A percentile compares a stretch with the other conserved stretches of the same genome.
phyloP scores from a whole-genome alignment of 92 coral and sea anemone genomes.

The Scolanthus callimorphus region DNA sequence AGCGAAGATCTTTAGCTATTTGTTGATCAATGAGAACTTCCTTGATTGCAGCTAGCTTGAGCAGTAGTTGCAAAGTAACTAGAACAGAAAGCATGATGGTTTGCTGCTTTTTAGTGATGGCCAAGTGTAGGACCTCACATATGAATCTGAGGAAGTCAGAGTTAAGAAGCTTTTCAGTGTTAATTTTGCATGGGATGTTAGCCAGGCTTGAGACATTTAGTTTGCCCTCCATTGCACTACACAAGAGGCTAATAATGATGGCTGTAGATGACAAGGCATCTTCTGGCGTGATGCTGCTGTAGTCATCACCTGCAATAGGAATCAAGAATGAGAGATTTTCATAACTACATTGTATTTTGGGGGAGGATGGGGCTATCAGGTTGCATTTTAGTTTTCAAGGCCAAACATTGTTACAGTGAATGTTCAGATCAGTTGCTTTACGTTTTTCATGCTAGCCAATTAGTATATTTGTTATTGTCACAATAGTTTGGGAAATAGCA shows the following conservation, averaged over 20 bases:
- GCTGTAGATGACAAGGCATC: slow-evolving; percentile 40
- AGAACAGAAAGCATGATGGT: slow-evolving; percentile 42
- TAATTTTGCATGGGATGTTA: slow-evolving; percentile 2
- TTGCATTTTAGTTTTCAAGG: no score
- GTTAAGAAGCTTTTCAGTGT: slow-evolving; percentile 18
- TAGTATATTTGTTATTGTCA: no score
- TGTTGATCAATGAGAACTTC: slow-evolving; percentile 30
- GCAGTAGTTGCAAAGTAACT: slow-evolving; percentile 61
- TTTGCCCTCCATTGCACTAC: slow-evolving; percentile 47
- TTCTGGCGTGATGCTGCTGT: slow-evolving; percentile 13
- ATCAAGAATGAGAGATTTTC: no score
- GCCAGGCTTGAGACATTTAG: slow-evolving; percentile 19
- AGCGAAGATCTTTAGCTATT: slow-evolving; percentile 30
- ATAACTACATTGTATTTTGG: no score
- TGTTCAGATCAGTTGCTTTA: no score
- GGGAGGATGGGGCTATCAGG: no score
- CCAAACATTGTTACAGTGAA: no score
- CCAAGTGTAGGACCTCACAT: slow-evolving; percentile 45
- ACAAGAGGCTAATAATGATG: slow-evolving; percentile 47
- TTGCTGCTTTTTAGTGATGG: slow-evolving; percentile 36
- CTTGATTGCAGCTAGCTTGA: slow-evolving; percentile 22
- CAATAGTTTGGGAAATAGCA: no score
- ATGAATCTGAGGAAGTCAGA: slow-evolving; percentile 23
- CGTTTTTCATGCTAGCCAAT: no score
- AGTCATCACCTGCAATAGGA: no score